A percentile compares a stretch with the other conserved stretches of the same genome.
phyloP scores from a whole-genome alignment of 2,888 invertebrate genomes.

The Meiosimyza platycephala region DNA sequence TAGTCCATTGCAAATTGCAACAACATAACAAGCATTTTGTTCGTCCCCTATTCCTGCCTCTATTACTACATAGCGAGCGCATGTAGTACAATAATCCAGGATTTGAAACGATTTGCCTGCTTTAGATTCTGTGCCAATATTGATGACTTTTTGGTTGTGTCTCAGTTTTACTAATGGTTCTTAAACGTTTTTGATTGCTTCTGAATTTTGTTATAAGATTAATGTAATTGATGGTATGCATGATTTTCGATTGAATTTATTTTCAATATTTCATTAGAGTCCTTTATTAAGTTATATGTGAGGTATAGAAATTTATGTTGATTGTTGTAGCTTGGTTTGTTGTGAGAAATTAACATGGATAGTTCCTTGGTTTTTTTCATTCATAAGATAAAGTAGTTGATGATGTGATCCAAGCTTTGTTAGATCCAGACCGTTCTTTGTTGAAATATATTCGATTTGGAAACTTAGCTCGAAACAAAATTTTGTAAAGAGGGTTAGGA shows the following conservation, averaged over 20 bases:
- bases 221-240: slow-evolving; percentile 14
- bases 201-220: slow-evolving; percentile 32
- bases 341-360: no score
- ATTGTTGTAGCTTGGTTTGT: no score
- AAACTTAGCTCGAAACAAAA: no score
- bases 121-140: slow-evolving; percentile 6
- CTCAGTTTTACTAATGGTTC: slow-evolving; percentile 22
- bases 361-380: no score
- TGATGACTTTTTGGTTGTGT: slow-evolving; percentile 8
- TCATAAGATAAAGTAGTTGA: no score
- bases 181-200: slow-evolving; percentile 33
- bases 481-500: no score
- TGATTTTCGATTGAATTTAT: not conserved
- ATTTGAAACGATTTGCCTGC: not conserved
- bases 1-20: slow-evolving; percentile 34
- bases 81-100: not conserved
- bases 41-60: not conserved
- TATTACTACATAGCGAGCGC: not conserved
- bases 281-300: no score
- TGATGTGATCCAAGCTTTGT: no score
- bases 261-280: no score
- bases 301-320: no score
- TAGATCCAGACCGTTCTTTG: no score
- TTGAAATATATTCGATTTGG: no score
- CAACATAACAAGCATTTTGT: slow-evolving; percentile 28